Base-by-base conservation (phyloP, 2,888 invertebrate genomes). In the Dromius quadrimaculatus region DNA sequence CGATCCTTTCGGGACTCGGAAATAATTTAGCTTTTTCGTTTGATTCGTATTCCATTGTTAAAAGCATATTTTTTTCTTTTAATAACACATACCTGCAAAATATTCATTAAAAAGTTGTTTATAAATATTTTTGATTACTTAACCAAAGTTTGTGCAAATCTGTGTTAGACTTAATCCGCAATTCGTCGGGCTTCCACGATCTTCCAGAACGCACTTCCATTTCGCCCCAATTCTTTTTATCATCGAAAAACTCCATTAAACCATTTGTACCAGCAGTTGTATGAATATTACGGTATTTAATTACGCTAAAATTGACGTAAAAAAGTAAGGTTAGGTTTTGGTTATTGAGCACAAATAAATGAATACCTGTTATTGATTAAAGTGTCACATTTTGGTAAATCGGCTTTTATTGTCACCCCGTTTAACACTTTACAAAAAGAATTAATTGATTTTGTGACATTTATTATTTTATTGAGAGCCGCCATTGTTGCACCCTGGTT, bases 81-180 rank as follows among this genome's bases (percentile, higher is more conserved):
- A 98, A 83, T 69, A 99, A 84, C 11, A 93, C 87, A 83, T 86
- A 93, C 92, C 92, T 91, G 74, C 15, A 68, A 13, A 13, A 54
- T 54, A 62, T 41, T 43, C 32, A 50, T 11, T 57, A 34, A 19
- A 41, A 1, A 23, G 17, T 23, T 43, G 11, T 22, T 66, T 8
- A 15, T 36, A 32, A 45, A 65, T 28, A 32, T 34, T 57, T 4
- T 32, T 15, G 8, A 34, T 32, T 34, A 88, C 79, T 78, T 87
- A n/a, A 97, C 98, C 99, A 99, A 71, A 99, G 84, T 84, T 98
- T 97, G 81, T 99, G 99, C 70, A 99, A 86, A 83, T 99, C 99
- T 59, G 89, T 85, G 80, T 97, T 98, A 50, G 95, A 95, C 83
- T 98, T 99, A 54, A 98, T 88, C 77, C 99, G 86, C 15, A 99